Evolutionary conservation across 2,888 invertebrate species (phyloP), one percentile per base, ranked within the genome.

Genomic region (Lasioglossum oenotherae): DNA sequence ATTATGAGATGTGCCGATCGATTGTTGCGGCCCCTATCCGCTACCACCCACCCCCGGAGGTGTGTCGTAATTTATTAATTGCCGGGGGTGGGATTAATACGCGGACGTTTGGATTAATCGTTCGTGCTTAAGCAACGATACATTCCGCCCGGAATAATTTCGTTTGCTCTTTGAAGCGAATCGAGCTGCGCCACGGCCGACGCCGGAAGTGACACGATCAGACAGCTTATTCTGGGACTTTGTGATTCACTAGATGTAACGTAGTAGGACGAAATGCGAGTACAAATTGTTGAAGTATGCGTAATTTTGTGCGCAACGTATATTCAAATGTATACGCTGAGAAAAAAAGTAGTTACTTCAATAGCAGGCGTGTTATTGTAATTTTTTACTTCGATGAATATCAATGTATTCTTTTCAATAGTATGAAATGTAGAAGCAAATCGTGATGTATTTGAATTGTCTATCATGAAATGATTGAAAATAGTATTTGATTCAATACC

Each of bases 1-100:
- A 81, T 83, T 78, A 60, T 74, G 78, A 79, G 76, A 81, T 84
- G 84, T 78, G 75, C 69, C 87, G 87, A 90, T 90, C 87, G 88
- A 83, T 88, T 78, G 84, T 81, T 80, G 80, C 78, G 86, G 57
- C 71, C 71, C 72, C 19, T 57, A 23, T 60, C 35, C 67, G 35
- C 67, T 3, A 1, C 19, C 3, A 8, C 67, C 16, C 19, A 0
- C 19, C 35, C 23, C 23, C 38, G 31, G n/a, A 74, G 57, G 67
- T 64, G 64, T 75, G 44, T 69, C 14, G 57, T 74, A 74, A 82
- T 82, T 86, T 86, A 85, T 87, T 86, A 86, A 86, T 86, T 85
- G 78, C 69, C 27, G 10, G 10, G 64, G 71, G 12, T 64, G 23
- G 69, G 72, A 79, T 79, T 76, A 67, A 60, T 84, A 64, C 73